phyloP scores from a whole-genome alignment of 2,797 vertebrate genomes.

The Gambelia wislizenii region DNA sequence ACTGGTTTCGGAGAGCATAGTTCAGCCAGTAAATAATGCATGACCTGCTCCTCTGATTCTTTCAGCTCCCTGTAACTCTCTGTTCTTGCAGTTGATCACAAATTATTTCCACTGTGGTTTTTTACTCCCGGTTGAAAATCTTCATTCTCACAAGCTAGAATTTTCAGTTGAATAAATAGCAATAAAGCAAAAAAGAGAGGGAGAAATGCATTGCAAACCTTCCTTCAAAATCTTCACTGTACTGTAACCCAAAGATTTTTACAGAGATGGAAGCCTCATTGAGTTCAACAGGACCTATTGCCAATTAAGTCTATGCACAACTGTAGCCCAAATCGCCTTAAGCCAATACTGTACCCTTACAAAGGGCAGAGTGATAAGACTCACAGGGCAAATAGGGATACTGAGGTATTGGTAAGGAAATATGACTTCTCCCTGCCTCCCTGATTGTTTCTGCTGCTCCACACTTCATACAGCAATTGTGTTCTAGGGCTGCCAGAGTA shows the following conservation, averaged over 20 bases:
- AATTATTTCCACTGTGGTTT: background rate
- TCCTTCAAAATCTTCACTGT: background rate
- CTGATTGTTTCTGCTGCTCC: background rate
- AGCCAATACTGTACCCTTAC: background rate
- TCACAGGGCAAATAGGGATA: background rate
- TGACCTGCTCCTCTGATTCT: constrained; percentile 16
- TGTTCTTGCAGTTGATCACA: background rate
- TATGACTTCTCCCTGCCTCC: background rate
- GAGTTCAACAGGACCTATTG: background rate
- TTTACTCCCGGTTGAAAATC: background rate
- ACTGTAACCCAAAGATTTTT: background rate
- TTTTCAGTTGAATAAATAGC: background rate
- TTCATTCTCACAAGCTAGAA: background rate
- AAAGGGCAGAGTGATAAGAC: background rate
- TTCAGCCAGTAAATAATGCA: constrained; percentile 41
- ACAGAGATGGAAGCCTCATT: background rate
- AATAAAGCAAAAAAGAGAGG: background rate
- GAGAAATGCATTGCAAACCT: background rate
- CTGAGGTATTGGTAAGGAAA: background rate
- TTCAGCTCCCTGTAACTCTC: constrained; percentile 4
- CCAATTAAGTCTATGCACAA: background rate
- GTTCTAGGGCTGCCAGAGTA: background rate
- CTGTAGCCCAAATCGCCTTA: background rate
- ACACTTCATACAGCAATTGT: background rate
- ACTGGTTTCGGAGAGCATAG: constrained; percentile 13